Evolutionary conservation across 1,140 invertebrate genomes (phyloP).

Genomic region (Neodiprion fabricii): DNA sequence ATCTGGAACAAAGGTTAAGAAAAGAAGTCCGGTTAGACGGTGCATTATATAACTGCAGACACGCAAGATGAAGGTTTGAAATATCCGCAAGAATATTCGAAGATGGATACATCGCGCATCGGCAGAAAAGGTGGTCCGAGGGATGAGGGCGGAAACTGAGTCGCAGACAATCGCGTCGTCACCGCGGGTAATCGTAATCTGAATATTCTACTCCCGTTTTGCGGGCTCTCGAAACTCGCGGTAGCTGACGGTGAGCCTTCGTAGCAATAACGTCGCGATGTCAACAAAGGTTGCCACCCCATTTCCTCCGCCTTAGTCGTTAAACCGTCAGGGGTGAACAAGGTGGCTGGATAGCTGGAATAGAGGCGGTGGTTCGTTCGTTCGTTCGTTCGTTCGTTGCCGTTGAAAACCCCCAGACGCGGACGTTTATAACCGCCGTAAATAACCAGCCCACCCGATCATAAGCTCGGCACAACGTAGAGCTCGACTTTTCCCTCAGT

Average conservation of each 20-base stretch:
- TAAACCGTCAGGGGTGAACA: slow-evolving; percentile 41
- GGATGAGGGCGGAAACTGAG: slow-evolving; percentile 24
- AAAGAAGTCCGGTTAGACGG: slow-evolving; percentile 19
- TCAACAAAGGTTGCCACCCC: slow-evolving; percentile 48
- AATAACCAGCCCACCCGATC: slow-evolving; percentile 33
- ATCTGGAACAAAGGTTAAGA: slow-evolving; percentile 74
- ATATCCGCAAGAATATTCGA: not conserved
- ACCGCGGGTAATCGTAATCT: slow-evolving; percentile 23
- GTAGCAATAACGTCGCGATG: slow-evolving; percentile 42
- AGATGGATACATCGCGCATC: not conserved
- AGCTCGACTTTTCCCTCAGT: too few species aligned
- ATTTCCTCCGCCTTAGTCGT: slow-evolving; percentile 42
- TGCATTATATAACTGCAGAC: not conserved
- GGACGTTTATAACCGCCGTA: slow-evolving; percentile 47
- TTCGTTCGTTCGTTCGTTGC: not conserved
- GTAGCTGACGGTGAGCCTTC: too few species aligned
- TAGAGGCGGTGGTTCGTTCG: not conserved
- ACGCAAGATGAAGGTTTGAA: not conserved
- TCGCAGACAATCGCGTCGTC: slow-evolving; percentile 8
- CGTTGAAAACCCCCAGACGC: slow-evolving; percentile 21
- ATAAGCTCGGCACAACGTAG: slow-evolving; percentile 22
- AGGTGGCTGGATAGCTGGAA: slow-evolving; percentile 25
- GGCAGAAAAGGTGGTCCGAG: not conserved
- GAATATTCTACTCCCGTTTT: slow-evolving; percentile 33
- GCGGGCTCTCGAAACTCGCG: slow-evolving; percentile 30